These are phyloP conservation scores for Carettochelys insculpta DNA, from an alignment of 2,113 vertebrate species.

Conservation along the genomic window DNA sequence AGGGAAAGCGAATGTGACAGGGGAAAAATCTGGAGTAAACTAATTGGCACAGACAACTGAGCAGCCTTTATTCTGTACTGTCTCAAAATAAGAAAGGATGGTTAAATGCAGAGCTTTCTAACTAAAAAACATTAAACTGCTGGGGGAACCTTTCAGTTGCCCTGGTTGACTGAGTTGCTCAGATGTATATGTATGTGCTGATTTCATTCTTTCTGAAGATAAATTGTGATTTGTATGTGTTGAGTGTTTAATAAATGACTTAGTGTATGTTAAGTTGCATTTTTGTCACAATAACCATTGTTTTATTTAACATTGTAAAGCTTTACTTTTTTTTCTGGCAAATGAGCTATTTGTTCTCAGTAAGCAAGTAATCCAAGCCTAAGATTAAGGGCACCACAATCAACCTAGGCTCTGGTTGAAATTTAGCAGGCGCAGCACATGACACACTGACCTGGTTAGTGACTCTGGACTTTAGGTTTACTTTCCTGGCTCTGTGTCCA, in stretches of 20 bases:
- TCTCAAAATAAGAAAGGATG: background rate
- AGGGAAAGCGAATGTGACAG: background rate
- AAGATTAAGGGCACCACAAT: background rate
- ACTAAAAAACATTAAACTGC: accelerated
- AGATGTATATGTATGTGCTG: background rate
- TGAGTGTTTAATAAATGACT: background rate
- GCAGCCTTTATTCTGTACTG: background rate
- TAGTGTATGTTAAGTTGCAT: background rate
- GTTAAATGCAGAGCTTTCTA: background rate
- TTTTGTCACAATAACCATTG: background rate
- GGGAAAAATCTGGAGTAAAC: background rate
- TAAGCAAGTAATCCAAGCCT: background rate
- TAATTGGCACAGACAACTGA: background rate
- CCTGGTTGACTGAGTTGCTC: background rate
- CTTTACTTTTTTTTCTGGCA: background rate
- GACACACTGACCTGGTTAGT: background rate
- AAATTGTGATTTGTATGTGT: background rate
- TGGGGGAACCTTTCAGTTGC: background rate
- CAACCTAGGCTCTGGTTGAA: background rate
- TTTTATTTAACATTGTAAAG: background rate
- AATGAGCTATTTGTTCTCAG: background rate
- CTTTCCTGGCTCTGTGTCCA: background rate
- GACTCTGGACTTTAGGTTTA: background rate
- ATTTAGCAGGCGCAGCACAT: background rate
- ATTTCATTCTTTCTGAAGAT: background rate